A percentile compares a stretch with the other conserved stretches of the same genome.
These are phyloP conservation scores for Lates calcarifer DNA, from an alignment of 2,113 vertebrate species.

Conservation along the genomic window DNA sequence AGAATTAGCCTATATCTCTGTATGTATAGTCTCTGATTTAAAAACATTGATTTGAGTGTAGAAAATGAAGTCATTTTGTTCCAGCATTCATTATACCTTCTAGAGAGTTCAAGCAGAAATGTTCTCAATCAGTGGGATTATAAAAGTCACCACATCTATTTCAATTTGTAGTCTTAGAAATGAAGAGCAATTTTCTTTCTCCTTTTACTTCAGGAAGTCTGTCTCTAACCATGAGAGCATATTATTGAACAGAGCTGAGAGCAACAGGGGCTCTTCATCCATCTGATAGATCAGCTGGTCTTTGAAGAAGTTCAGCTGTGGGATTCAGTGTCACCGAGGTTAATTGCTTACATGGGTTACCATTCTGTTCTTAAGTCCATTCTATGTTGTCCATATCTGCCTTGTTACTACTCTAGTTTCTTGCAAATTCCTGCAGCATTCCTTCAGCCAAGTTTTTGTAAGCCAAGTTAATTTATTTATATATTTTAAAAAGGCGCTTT, in stretches of 20 bases:
- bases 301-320: conserved; percentile 58
- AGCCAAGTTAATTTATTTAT: conserved; percentile 65
- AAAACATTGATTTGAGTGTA: neutral
- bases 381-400: conserved; percentile 21
- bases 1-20: no score
- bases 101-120: conserved; percentile 32
- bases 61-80: neutral
- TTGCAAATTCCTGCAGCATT: conserved; percentile 37
- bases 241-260: conserved; percentile 51
- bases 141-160: conserved; percentile 7
- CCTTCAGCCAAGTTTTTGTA: conserved; percentile 32
- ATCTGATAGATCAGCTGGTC: conserved; percentile 52
- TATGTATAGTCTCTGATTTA: neutral
- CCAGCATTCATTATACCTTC: neutral
- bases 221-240: conserved; percentile 38
- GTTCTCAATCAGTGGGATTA: conserved; percentile 37
- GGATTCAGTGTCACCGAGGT: conserved; percentile 69
- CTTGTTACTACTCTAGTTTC: conserved; percentile 32
- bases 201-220: conserved; percentile 51
- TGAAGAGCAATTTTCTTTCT: conserved; percentile 44
- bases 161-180: conserved; percentile 44
- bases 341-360: conserved; percentile 75
- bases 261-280: conserved; percentile 51
- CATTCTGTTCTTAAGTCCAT: conserved; percentile 54
- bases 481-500: conserved; percentile 56